Percentiles rank a stretch among this genome's conserved stretches.
Evolutionary conservation across 2,888 invertebrate genomes (phyloP).

Genomic region (Euplagia quadripunctaria): DNA sequence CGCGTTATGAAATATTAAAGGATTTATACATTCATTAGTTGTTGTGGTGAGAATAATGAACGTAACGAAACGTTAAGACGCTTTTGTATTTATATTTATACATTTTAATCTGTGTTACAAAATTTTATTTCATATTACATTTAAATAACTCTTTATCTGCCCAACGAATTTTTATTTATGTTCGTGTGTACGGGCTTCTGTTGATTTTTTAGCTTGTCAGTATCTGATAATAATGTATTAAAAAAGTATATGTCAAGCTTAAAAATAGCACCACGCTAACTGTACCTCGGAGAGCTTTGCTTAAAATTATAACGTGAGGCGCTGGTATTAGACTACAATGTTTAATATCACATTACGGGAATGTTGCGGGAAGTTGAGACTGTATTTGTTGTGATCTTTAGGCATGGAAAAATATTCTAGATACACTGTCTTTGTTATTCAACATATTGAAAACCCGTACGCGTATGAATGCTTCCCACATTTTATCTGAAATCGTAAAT

Average conservation of each 20-base stretch:
- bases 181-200: background rate
- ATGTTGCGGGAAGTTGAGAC: background rate
- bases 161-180: background rate
- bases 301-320: background rate
- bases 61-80: background rate
- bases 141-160: background rate
- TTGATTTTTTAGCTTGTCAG: background rate
- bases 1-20: conserved; percentile 12
- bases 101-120: no score
- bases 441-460: no score
- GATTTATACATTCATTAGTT: conserved; percentile 13
- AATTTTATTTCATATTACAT: background rate
- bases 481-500: no score
- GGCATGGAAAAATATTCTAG: no score
- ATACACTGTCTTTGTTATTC: no score
- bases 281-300: background rate
- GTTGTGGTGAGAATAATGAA: conserved; percentile 10
- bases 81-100: background rate
- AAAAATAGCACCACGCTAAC: no score
- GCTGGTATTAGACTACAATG: no score
- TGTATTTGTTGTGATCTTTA: background rate
- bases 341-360: background rate
- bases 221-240: background rate
- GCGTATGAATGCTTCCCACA: no score
- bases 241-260: no score